Base-by-base conservation (phyloP, 2,888 invertebrate species). In the Ectobius pallidus region DNA sequence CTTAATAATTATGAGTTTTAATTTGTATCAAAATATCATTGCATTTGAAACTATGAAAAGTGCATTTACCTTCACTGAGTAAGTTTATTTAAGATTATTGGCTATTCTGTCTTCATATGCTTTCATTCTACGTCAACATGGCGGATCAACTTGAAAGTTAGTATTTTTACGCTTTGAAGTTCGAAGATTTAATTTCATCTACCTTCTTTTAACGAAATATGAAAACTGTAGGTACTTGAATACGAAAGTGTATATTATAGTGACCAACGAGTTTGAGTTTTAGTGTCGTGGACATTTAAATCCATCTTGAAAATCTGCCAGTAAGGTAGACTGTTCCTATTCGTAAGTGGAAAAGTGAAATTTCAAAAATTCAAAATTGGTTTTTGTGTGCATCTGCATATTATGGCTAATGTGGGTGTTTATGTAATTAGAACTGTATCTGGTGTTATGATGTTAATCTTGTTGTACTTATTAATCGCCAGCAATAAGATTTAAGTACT, bases 101-200 rank as follows among this genome's bases (percentile, higher is more conserved):
- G 65, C 30, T 18, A 27, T 46, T 16, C n/a, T 44, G 46, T 14
- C 3, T 46, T 27, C 44, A 27, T n/a, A 46, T 46, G n/a, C 27
- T 44, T 7, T 7, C 78, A 81, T 80, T 80, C 81, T 76, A 87
- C 85, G 87, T 88, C 90, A 91, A 91, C 86, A 92, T 92, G 91
- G 91, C 91, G 89, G 90, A 91, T 87, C 87, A 88, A 88, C 88
- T 90, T 87, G 89, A 91, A 90, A 90, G 91, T 91, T 87, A 90
- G 90, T 89, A 75, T 55, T 71, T 65, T 71, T 70, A 69, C 69
- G 69, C 58, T 32, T 22, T 42, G 22, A 55, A 65, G 32, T 44
- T 16, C 14, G 18, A 9, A 11, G 20, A 18, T 62, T 70, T 32
- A 65, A 27, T 27, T 65, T 14, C 27, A 7, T 46, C 25, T 44